A percentile compares a stretch with the other conserved stretches of the same genome.
These are phyloP conservation scores for Notamacropus eugenii DNA, from an alignment of 2,797 vertebrate genomes.

Conservation along the genomic window DNA sequence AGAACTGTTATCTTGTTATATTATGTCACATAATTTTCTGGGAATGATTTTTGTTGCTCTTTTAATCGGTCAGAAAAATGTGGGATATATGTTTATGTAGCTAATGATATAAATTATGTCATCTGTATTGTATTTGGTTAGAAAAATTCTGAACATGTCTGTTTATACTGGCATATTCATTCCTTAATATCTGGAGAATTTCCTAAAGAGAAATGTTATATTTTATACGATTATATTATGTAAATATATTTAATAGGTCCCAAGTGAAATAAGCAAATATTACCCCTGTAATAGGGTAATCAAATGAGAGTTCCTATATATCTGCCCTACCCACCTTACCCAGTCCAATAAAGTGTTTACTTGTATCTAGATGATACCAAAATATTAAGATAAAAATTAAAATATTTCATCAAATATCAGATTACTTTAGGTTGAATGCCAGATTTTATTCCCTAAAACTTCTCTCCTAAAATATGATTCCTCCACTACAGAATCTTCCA, in stretches of 20 bases:
- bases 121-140: slow-evolving; percentile 5
- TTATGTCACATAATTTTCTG: neutral
- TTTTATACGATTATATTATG: slow-evolving; percentile 20
- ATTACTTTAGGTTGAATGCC: neutral
- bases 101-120: neutral
- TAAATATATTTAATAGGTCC: neutral
- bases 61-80: neutral
- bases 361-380: neutral
- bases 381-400: slow-evolving; percentile 11
- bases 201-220: neutral
- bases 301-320: neutral
- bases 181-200: neutral
- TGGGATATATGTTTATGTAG: neutral
- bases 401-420: neutral
- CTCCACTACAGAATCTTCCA: neutral
- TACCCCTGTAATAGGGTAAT: neutral
- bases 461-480: neutral
- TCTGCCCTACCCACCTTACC: neutral
- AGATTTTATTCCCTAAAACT: neutral
- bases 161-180: neutral
- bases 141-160: neutral
- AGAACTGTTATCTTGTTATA: neutral
- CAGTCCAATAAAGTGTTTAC: neutral
- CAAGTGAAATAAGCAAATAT: neutral
- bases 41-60: neutral